phyloP scores from a whole-genome alignment of 92 coral and sea anemone genomes.

The Epizoanthus rinbou region DNA sequence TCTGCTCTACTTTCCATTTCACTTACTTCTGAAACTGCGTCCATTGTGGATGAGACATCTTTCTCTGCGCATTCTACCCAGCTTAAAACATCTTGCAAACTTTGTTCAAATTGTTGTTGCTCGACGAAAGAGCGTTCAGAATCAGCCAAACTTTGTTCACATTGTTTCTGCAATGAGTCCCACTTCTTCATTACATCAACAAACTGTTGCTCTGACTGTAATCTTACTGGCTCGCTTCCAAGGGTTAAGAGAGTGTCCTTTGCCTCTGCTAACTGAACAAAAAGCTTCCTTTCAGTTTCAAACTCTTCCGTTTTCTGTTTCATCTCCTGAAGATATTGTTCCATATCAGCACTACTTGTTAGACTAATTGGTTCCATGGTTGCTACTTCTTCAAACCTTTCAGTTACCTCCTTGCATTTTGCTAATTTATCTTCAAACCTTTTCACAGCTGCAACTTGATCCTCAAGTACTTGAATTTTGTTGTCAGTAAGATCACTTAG shows the following conservation, averaged over 20 bases:
- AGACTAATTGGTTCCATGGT: slow-evolving; percentile 42
- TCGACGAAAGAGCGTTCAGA: slow-evolving; percentile 52
- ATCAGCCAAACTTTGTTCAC: slow-evolving; percentile 59
- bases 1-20: slow-evolving; percentile 61
- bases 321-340: slow-evolving; percentile 60
- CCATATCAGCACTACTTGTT: slow-evolving; percentile 55
- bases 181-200: slow-evolving; percentile 57
- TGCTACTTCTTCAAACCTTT: slow-evolving; percentile 45
- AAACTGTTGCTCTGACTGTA: slow-evolving; percentile 48
- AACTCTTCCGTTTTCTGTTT: slow-evolving; percentile 57
- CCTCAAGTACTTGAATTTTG: slow-evolving; percentile 25
- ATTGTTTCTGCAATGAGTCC: slow-evolving; percentile 64
- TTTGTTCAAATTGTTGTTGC: slow-evolving; percentile 59
- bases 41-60: slow-evolving; percentile 53
- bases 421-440: slow-evolving; percentile 62
- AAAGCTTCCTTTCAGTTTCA: slow-evolving; percentile 4
- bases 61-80: slow-evolving; percentile 70
- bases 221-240: slow-evolving; percentile 5
- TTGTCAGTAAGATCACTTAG: slow-evolving; percentile 28
- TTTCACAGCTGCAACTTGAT: slow-evolving; percentile 22
- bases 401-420: slow-evolving; percentile 50
- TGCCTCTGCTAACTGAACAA: slow-evolving; percentile 15
- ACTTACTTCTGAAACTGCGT: slow-evolving; percentile 49
- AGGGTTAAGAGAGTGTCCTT: slow-evolving; percentile 12
- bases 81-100: slow-evolving; percentile 61